phyloP scores from a whole-genome alignment of 2,113 vertebrate species.

The Chlorodrepanis virens region DNA sequence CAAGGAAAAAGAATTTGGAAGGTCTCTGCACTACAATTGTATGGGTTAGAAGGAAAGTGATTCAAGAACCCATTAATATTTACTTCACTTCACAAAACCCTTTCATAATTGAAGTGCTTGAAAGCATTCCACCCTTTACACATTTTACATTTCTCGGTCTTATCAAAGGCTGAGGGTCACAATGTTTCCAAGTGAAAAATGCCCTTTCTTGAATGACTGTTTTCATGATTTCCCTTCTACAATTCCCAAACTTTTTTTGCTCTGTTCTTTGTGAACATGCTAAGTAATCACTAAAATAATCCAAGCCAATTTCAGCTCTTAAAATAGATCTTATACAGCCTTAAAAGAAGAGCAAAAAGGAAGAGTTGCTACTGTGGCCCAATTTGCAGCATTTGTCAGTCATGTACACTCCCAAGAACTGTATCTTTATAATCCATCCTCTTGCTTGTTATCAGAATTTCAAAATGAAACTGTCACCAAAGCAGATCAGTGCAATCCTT shows the following conservation, averaged over 20 bases:
- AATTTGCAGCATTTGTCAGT: neutral
- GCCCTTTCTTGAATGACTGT: neutral
- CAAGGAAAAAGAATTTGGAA: neutral
- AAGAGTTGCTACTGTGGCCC: neutral
- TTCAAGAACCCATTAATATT: neutral
- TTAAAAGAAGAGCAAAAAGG: neutral
- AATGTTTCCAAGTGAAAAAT: neutral
- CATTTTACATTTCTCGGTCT: neutral
- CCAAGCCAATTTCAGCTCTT: neutral
- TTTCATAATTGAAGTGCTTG: neutral
- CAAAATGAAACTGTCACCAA: slow-evolving; percentile 58
- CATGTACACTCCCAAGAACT: neutral
- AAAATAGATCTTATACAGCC: neutral
- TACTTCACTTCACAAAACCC: neutral
- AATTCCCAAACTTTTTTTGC: neutral
- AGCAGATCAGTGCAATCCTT: slow-evolving; percentile 66
- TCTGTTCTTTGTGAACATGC: neutral
- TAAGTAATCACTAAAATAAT: neutral
- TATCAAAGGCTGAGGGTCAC: neutral
- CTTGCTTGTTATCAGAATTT: slow-evolving; percentile 43
- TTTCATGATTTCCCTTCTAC: neutral
- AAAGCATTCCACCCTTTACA: neutral
- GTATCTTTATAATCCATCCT: neutral
- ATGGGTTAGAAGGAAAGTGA: neutral
- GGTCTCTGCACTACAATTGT: neutral